Conservation (phyloP, 2,888 invertebrate species). For the Chouioia cunea region DNA sequence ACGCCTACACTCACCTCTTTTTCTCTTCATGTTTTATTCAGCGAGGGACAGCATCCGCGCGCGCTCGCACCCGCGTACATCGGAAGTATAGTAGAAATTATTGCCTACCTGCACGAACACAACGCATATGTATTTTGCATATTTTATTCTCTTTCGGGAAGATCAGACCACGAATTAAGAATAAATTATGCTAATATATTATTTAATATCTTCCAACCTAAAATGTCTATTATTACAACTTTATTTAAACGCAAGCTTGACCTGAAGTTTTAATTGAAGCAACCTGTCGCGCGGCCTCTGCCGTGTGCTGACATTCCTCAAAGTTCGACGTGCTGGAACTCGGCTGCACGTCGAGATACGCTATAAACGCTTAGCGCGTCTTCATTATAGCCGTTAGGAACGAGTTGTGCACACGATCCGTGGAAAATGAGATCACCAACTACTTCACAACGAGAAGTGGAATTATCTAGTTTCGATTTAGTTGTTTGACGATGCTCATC, state of each 20-base stretch:
- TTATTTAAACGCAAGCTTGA: background rate
- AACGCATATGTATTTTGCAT: no score
- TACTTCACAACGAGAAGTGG: background rate
- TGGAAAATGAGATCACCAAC: background rate
- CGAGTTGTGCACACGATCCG: no score
- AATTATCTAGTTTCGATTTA: background rate
- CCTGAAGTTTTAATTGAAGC: slow-evolving; percentile 25
- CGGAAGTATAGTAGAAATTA: slow-evolving; percentile 34
- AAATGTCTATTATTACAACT: slow-evolving; percentile 2
- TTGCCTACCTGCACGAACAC: slow-evolving; percentile 19
- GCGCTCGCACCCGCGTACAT: slow-evolving; percentile 5
- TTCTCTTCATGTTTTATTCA: slow-evolving; percentile 40
- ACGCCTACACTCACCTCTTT: slow-evolving; percentile 10
- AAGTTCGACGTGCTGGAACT: slow-evolving; percentile 1
- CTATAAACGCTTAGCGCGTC: no score
- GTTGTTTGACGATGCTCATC: background rate
- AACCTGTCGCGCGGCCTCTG: slow-evolving; percentile 2
- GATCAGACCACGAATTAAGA: no score
- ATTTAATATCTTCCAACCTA: no score
- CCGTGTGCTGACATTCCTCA: slow-evolving; percentile 6
- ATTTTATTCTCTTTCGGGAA: background rate
- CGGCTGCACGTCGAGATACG: no score
- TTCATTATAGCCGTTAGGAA: no score
- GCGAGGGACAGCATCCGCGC: background rate
- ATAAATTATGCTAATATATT: no score